Conservation (phyloP, 2,888 invertebrate genomes). For the Ischnura elegans region DNA sequence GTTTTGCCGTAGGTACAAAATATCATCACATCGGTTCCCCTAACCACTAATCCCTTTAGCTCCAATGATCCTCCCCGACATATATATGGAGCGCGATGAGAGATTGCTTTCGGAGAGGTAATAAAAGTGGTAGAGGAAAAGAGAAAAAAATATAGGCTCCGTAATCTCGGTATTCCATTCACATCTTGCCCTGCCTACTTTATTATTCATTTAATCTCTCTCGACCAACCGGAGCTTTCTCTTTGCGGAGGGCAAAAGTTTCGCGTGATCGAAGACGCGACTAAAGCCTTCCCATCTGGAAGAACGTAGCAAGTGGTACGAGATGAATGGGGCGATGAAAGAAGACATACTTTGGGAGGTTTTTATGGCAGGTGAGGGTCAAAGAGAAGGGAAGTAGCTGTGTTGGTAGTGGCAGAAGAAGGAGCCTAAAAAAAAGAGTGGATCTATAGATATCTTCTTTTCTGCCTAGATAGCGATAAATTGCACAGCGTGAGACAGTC, state of each 20-base stretch:
- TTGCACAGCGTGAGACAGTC: not conserved
- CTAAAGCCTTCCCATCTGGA: not conserved
- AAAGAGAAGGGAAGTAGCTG: not conserved
- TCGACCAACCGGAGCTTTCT: not conserved
- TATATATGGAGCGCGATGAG: not conserved
- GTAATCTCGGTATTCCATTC: slow-evolving; percentile 25
- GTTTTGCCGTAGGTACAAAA: not conserved
- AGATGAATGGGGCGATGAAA: slow-evolving; percentile 14
- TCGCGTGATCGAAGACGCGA: slow-evolving; percentile 20
- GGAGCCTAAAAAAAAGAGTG: too few species aligned
- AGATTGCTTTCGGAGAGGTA: not conserved
- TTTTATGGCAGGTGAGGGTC: not conserved
- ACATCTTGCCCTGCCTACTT: not conserved
- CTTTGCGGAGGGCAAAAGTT: not conserved
- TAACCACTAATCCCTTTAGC: not conserved
- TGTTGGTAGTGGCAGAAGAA: too few species aligned
- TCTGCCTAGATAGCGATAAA: not conserved
- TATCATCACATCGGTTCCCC: not conserved
- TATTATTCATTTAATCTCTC: slow-evolving; percentile 31
- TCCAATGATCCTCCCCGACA: not conserved
- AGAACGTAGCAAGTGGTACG: not conserved
- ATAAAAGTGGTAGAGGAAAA: not conserved
- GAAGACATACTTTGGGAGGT: not conserved
- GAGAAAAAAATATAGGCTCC: not conserved
- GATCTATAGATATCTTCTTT: too few species aligned